Evolutionary conservation across 2,888 invertebrate species (phyloP).

Genomic region (Phalera bucephala): DNA sequence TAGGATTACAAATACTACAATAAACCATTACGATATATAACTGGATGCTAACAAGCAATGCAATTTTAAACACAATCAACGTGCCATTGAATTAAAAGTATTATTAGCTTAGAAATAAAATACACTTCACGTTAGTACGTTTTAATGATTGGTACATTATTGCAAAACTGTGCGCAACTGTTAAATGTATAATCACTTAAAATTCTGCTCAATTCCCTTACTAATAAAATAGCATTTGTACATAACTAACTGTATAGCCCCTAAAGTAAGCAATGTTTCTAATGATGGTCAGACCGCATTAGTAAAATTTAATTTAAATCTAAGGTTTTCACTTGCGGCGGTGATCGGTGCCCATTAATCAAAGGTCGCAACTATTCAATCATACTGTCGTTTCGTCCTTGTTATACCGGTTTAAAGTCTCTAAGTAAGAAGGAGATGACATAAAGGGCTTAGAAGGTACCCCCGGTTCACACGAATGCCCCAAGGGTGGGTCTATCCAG

Average conservation of each 20-base stretch:
- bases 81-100: no score
- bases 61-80: no score
- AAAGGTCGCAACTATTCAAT: slow-evolving; percentile 41
- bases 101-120: no score
- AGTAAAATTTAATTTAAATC: slow-evolving; percentile 51
- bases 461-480: slow-evolving; percentile 50
- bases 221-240: background rate
- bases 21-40: no score
- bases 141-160: no score
- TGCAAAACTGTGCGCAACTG: no score
- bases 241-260: slow-evolving; percentile 23
- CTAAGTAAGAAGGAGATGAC: slow-evolving; percentile 16
- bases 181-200: no score
- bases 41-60: no score
- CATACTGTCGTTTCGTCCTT: slow-evolving; percentile 18
- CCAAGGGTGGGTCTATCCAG: slow-evolving; percentile 42
- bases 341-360: slow-evolving; percentile 56
- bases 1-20: no score
- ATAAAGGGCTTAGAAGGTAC: slow-evolving; percentile 19
- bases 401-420: slow-evolving; percentile 7
- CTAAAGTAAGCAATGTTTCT: slow-evolving; percentile 52
- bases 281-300: slow-evolving; percentile 45
- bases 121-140: no score
- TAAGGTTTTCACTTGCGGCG: slow-evolving; percentile 47
- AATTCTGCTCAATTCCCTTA: no score